These are phyloP conservation scores for Psophia crepitans DNA, from an alignment of 2,113 vertebrate genomes.

Conservation along the genomic window DNA sequence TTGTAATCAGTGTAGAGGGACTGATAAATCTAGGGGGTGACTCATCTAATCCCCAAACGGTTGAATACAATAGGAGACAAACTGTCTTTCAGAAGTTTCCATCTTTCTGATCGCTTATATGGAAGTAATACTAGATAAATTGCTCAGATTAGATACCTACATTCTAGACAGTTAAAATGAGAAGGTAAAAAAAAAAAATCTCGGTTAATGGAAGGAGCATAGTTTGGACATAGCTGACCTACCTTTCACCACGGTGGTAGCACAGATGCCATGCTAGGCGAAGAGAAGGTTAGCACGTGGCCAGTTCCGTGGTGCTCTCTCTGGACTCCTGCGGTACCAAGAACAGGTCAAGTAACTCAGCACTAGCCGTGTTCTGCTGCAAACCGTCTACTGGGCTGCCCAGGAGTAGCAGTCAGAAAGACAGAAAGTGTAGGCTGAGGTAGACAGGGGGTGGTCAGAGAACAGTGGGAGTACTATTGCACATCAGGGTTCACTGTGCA, in stretches of 20 bases:
- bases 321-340: neutral
- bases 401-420: neutral
- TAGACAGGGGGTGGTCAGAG: neutral
- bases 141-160: neutral
- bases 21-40: neutral
- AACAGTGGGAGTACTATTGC: neutral
- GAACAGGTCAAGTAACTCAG: neutral
- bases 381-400: neutral
- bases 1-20: neutral
- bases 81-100: neutral
- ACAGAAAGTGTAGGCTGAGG: neutral
- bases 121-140: neutral
- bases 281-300: neutral
- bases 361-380: neutral
- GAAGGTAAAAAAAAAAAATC: neutral
- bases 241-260: neutral
- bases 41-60: constrained; percentile 4
- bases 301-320: neutral
- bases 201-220: neutral
- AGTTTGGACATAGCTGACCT: neutral
- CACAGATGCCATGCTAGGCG: neutral
- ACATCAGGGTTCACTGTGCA: neutral
- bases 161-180: neutral
- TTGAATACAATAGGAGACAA: neutral
- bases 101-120: neutral